phyloP scores from a whole-genome alignment of 2,113 vertebrate species.

The Thunnus maccoyii region DNA sequence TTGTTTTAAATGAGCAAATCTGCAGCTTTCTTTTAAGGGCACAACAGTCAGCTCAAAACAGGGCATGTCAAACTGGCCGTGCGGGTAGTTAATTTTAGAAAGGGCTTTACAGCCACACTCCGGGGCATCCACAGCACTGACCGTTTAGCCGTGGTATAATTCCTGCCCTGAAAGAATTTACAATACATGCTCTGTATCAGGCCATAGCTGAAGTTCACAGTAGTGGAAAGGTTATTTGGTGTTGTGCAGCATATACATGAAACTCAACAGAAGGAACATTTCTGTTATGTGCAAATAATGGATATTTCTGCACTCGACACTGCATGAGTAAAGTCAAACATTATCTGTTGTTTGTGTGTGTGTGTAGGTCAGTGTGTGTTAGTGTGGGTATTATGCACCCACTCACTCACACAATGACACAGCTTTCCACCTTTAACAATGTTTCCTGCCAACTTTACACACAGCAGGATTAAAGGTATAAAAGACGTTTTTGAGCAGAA shows the following conservation, averaged over 20 bases:
- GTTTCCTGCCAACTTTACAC: constrained; percentile 47
- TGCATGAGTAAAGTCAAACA: constrained; percentile 34
- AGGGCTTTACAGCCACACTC: too few relatives aligned
- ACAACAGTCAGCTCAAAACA: too few relatives aligned
- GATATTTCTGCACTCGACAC: constrained; percentile 17
- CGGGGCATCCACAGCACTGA: too few relatives aligned
- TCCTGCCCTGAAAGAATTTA: not conserved
- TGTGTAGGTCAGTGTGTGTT: constrained; percentile 4
- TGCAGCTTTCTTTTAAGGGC: too few relatives aligned
- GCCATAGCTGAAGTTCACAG: not conserved
- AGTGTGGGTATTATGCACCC: constrained; percentile 34
- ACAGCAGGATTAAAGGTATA: constrained; percentile 49
- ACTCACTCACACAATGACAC: constrained; percentile 55
- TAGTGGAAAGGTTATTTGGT: not conserved
- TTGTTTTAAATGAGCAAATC: too few relatives aligned
- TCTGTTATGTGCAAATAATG: constrained; percentile 32
- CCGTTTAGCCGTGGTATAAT: too few relatives aligned
- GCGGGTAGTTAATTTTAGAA: too few relatives aligned
- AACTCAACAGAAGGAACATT: not conserved
- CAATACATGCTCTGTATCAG: not conserved
- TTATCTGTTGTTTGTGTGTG: constrained; percentile 17
- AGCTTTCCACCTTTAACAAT: constrained; percentile 42
- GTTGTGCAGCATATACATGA: not conserved
- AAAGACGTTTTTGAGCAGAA: constrained; percentile 48
- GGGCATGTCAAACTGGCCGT: too few relatives aligned